Evolutionary conservation across 1,140 invertebrate genomes (phyloP).

Genomic region (Triops longicaudatus): DNA sequence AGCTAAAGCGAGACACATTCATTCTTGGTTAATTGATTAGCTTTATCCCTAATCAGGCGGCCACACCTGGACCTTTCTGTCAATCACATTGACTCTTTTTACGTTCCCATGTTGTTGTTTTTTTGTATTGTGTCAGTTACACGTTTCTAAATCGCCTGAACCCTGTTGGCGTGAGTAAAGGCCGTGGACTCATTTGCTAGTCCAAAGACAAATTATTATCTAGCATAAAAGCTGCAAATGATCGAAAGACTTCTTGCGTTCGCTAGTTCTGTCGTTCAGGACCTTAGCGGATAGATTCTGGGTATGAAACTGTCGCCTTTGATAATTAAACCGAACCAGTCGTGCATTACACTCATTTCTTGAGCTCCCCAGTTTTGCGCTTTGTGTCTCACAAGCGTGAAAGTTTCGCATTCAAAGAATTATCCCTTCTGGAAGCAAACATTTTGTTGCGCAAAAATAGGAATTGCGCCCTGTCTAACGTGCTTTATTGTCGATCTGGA

Average conservation of each 20-base stretch:
- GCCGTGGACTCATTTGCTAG: not conserved
- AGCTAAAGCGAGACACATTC: not conserved
- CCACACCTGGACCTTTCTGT: constrained; percentile 9
- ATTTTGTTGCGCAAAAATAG: no score
- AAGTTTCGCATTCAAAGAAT: not conserved
- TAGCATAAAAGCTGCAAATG: not conserved
- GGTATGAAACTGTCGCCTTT: not conserved
- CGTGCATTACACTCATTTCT: not conserved
- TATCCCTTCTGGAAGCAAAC: not conserved
- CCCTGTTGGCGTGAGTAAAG: not conserved
- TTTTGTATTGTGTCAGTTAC: not conserved
- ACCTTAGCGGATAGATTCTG: not conserved
- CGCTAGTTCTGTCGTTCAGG: not conserved
- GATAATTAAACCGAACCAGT: constrained; percentile 5
- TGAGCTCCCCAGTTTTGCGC: not conserved
- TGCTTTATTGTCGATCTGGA: not conserved
- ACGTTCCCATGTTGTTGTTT: not conserved
- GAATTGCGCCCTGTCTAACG: not conserved
- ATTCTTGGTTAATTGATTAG: constrained; percentile 3
- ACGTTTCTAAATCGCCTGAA: not conserved
- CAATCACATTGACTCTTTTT: not conserved
- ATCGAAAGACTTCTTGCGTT: not conserved
- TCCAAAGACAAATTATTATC: not conserved
- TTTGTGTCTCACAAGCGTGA: not conserved
- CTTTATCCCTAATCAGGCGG: not conserved